A percentile compares a stretch with the other conserved stretches of the same genome.
Evolutionary conservation across 2,113 vertebrate genomes (phyloP).

Genomic region (Alectura lathami): DNA sequence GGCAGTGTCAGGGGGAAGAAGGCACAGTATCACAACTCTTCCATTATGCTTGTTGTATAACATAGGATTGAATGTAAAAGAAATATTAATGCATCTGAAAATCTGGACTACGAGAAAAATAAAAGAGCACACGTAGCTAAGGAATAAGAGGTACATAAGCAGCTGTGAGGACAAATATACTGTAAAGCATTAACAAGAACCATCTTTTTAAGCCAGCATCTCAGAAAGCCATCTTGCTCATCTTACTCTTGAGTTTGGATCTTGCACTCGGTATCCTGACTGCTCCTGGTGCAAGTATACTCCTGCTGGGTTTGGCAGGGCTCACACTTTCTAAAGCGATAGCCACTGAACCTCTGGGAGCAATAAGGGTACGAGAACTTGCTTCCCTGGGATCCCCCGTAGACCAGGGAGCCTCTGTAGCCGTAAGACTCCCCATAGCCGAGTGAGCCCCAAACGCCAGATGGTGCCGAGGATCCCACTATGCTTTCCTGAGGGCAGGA

Average conservation of each 20-base stretch:
- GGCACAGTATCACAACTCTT: neutral
- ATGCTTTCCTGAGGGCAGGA: slow-evolving; percentile 32
- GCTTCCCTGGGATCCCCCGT: neutral
- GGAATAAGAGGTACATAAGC: neutral
- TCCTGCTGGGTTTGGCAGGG: neutral
- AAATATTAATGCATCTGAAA: neutral
- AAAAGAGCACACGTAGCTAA: neutral
- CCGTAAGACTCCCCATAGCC: neutral
- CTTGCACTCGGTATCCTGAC: neutral
- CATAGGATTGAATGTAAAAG: neutral
- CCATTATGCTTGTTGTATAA: neutral
- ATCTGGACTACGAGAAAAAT: neutral
- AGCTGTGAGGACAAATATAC: neutral
- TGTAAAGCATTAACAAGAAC: neutral
- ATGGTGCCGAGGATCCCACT: slow-evolving; percentile 31
- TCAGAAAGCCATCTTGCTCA: neutral
- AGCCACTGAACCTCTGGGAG: neutral
- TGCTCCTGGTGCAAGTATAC: neutral
- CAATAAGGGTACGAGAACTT: neutral
- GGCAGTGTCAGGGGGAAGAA: neutral
- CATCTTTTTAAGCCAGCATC: neutral
- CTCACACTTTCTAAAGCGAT: neutral
- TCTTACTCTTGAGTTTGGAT: slow-evolving; percentile 7
- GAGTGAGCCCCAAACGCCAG: neutral
- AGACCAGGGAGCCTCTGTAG: neutral